phyloP scores from a whole-genome alignment of 2,888 invertebrate genomes.

The Meiosimyza decipiens region DNA sequence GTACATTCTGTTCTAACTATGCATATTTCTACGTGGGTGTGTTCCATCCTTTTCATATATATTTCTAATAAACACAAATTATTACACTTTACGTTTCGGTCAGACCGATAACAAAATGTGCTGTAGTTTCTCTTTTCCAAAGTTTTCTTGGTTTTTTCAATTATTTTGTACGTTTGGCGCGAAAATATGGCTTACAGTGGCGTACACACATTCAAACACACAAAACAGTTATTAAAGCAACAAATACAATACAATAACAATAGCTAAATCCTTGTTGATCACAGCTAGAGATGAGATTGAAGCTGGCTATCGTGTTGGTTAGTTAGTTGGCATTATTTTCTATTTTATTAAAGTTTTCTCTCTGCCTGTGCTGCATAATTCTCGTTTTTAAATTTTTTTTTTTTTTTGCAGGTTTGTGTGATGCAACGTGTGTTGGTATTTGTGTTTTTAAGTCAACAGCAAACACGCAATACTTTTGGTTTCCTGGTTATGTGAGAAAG shows the following conservation, averaged over 20 bases:
- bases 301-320: background rate
- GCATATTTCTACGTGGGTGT: too few relatives aligned
- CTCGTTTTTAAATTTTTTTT: background rate
- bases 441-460: too few relatives aligned
- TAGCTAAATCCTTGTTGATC: constrained; percentile 27
- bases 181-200: background rate
- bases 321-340: constrained; percentile 25
- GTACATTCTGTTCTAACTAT: too few relatives aligned
- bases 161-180: background rate
- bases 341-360: constrained; percentile 1
- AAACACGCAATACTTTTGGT: too few relatives aligned
- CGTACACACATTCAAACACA: background rate
- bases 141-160: background rate
- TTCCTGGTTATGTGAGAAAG: too few relatives aligned
- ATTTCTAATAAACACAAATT: background rate
- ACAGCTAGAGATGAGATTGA: constrained; percentile 17
- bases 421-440: too few relatives aligned
- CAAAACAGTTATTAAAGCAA: background rate
- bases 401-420: background rate
- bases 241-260: background rate
- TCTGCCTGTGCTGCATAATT: background rate
- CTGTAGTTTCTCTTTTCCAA: background rate
- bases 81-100: background rate
- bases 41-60: background rate
- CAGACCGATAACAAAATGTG: background rate